These are phyloP conservation scores for Pharmacophagus antenor DNA, from an alignment of 2,888 invertebrate species.

Conservation along the genomic window DNA sequence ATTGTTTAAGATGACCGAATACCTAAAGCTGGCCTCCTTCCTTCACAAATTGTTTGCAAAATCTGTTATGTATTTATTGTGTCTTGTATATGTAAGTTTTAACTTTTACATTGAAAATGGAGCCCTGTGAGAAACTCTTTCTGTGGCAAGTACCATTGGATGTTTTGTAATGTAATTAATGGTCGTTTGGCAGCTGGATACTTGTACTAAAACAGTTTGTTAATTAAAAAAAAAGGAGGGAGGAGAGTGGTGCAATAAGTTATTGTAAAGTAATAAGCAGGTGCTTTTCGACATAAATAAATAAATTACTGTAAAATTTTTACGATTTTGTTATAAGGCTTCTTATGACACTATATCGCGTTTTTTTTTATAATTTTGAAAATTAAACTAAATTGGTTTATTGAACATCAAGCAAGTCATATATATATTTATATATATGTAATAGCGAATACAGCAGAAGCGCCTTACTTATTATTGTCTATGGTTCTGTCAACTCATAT, in stretches of 20 bases:
- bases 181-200: constrained; percentile 40
- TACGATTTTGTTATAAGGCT: background rate
- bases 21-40: constrained; percentile 86
- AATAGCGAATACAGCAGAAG: too few relatives aligned
- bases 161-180: constrained; percentile 28
- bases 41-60: constrained; percentile 94
- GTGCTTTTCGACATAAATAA: constrained; percentile 32
- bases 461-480: too few relatives aligned
- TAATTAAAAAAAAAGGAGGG: constrained; percentile 39
- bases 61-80: constrained; percentile 53
- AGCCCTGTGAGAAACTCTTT: constrained; percentile 31
- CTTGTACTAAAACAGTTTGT: constrained; percentile 34
- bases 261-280: constrained; percentile 34
- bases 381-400: background rate
- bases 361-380: background rate
- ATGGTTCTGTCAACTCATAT: too few relatives aligned
- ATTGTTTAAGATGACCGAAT: constrained; percentile 49
- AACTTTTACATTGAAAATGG: constrained; percentile 34
- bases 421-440: too few relatives aligned
- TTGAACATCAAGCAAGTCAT: too few relatives aligned
- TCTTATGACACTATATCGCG: background rate
- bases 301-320: background rate
- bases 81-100: constrained; percentile 29
- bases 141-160: constrained; percentile 15
- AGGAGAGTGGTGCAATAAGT: constrained; percentile 42